phyloP scores from a whole-genome alignment of 2,113 vertebrate genomes.

The Melanocharis versteri region DNA sequence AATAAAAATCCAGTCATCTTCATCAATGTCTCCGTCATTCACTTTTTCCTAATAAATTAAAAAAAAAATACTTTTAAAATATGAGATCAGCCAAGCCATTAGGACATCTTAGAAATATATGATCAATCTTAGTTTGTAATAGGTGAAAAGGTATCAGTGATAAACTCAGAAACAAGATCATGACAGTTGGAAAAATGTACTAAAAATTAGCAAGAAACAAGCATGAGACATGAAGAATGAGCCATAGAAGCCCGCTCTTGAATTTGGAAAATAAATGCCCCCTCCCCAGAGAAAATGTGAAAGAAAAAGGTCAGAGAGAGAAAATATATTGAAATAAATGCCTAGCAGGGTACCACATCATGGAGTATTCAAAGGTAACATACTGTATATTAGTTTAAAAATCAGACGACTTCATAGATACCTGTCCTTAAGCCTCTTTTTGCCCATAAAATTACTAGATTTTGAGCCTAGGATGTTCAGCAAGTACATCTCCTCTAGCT shows the following conservation, averaged over 20 bases:
- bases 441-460: neutral
- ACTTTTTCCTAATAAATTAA: neutral
- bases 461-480: neutral
- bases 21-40: neutral
- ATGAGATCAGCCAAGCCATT: neutral
- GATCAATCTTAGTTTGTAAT: neutral
- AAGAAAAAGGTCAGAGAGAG: neutral
- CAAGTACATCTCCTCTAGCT: neutral
- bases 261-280: neutral
- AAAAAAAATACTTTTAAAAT: neutral
- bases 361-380: neutral
- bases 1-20: neutral
- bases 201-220: neutral
- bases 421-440: neutral
- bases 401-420: neutral
- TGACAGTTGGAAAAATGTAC: neutral
- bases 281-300: neutral
- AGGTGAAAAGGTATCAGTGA: neutral
- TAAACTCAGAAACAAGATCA: neutral
- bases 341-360: fast-evolving
- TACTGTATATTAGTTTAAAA: neutral
- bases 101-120: neutral
- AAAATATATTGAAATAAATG: neutral
- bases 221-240: neutral
- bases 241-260: neutral